phyloP scores from a whole-genome alignment of 2,888 invertebrate genomes.

The Caenorhabditis sp. region DNA sequence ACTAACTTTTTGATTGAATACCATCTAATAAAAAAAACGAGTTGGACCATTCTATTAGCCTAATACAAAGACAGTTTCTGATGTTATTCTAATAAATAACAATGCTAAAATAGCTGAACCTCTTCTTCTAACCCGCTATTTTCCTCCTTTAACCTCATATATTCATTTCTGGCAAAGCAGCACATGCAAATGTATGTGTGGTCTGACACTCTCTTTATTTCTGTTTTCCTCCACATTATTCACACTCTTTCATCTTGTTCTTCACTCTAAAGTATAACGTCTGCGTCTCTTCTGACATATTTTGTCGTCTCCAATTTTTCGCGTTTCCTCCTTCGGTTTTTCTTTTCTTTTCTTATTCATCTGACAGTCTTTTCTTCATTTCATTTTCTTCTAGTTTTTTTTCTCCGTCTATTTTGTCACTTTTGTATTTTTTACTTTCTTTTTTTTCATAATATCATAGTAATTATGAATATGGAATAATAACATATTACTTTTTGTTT shows the following conservation, averaged over 20 bases:
- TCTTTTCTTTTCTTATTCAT: neutral
- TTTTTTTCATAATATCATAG: no score
- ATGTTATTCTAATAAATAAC: neutral
- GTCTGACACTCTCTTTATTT: neutral
- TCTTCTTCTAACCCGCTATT: neutral
- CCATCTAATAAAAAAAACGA: no score
- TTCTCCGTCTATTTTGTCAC: neutral
- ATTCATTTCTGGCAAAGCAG: neutral
- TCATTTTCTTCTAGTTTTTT: constrained; percentile 3
- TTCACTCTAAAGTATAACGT: neutral
- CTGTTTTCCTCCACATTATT: neutral
- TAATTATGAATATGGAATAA: no score
- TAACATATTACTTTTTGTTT: no score
- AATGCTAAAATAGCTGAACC: neutral
- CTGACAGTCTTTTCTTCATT: constrained; percentile 3
- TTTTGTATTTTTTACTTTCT: neutral
- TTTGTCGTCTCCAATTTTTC: neutral
- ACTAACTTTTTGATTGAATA: no score
- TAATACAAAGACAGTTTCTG: neutral
- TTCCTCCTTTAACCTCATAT: neutral
- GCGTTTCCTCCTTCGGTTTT: neutral
- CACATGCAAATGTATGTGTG: neutral
- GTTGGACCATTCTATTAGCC: neutral
- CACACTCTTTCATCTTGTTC: neutral
- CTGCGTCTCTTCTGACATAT: neutral